phyloP scores from a whole-genome alignment of 2,888 invertebrate species.

The Chrysomela aeneicollis region DNA sequence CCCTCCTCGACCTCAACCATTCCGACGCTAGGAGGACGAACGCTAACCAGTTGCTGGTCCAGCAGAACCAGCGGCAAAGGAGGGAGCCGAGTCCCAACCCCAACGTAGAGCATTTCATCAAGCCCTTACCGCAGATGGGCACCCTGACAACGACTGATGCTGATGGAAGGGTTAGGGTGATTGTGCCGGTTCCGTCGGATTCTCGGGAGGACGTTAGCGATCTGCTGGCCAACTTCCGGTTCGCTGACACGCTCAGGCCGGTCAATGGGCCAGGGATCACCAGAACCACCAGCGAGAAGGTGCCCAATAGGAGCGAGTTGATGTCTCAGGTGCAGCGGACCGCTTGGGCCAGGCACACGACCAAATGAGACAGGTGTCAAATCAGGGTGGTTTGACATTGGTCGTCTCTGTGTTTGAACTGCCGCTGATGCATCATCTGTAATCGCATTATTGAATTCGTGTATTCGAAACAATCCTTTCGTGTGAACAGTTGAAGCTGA shows the following conservation, averaged over 20 bases:
- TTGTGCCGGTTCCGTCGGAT: slow-evolving; percentile 66
- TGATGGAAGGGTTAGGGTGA: slow-evolving; percentile 69
- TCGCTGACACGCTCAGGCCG: slow-evolving; percentile 64
- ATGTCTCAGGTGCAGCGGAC: slow-evolving; percentile 84
- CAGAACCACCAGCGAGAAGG: slow-evolving; percentile 84
- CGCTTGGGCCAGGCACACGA: slow-evolving; percentile 88
- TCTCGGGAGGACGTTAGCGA: slow-evolving; percentile 58
- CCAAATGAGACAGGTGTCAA: slow-evolving; percentile 73
- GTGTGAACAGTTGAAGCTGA: too few species aligned
- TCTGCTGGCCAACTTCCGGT: slow-evolving; percentile 65
- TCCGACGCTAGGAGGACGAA: slow-evolving; percentile 38
- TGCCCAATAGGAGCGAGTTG: slow-evolving; percentile 84
- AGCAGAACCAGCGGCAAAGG: slow-evolving; percentile 30
- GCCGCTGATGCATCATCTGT: too few species aligned
- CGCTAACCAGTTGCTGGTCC: slow-evolving; percentile 27
- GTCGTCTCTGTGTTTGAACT: too few species aligned
- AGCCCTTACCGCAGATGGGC: slow-evolving; percentile 72
- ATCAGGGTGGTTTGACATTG: not conserved
- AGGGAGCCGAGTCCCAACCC: slow-evolving; percentile 33
- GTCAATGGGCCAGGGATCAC: slow-evolving; percentile 72
- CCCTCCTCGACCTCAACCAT: not conserved
- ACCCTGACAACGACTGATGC: slow-evolving; percentile 69
- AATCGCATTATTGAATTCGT: too few species aligned
- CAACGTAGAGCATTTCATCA: slow-evolving; percentile 67
- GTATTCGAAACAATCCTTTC: too few species aligned